Base-by-base conservation (phyloP, 2,113 vertebrate species). In the Dolichallabes microphthalmus region DNA sequence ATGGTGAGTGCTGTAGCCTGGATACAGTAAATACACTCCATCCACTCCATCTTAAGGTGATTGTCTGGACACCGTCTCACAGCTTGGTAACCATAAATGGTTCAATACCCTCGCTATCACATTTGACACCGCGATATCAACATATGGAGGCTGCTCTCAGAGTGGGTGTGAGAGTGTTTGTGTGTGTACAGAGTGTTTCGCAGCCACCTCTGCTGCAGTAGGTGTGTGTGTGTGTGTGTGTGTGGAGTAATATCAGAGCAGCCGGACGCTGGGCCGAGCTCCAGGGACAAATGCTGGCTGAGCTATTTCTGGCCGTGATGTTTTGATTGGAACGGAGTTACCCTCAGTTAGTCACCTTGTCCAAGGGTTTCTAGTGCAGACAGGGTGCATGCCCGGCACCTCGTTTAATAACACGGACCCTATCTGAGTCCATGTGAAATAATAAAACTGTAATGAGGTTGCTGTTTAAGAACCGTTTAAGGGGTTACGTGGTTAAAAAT, bases 281-380 rank as follows among this genome's bases (percentile, higher is more conserved):
- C 86, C 86, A 89, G 75, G 78, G 85, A 81, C 88, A 73, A 80
- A 76, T 89, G 83, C 66, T 82, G 74, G 53, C 81, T 61, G 74
- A 57, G 61, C 80, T 89, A 89, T 86, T 89, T 89, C 83, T 87
- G 83, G 81, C 74, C 32, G 45, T 20, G 10, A 35, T 80, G 58
- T 75, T 85, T 87, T 76, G 82, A 69, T 88, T 86, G 82, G 82
- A 85, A 79, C 57, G 80, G 61, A 45, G 69, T 53, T 39, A 55
- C 74, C 69, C 83, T 74, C 80, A 52, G 73, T 74, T 74, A 52
- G 73, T 85, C 82, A 82, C 82, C 88, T 86, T 88, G 87, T 81
- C 85, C 83, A 85, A 66, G 74, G 82, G 80, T 82, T 88, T 81
- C 25, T 74, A 27, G 66, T 85, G 68, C 64, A 87, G 52, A 82